Evolutionary conservation across 2,113 vertebrate species (phyloP).

Genomic region (Anthoscopus minutus): DNA sequence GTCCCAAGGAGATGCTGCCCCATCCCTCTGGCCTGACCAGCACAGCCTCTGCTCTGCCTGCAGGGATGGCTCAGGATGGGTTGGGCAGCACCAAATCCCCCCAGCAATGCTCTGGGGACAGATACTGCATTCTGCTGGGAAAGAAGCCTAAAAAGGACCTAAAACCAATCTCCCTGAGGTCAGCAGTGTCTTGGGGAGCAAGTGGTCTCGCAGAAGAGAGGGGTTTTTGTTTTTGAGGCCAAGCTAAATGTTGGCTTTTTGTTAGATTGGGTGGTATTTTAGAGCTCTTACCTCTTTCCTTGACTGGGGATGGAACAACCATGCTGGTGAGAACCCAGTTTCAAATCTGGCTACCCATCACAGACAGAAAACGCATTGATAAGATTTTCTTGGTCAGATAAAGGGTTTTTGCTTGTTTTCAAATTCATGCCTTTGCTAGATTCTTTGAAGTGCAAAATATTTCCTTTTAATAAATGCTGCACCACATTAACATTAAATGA

Average conservation of each 20-base stretch:
- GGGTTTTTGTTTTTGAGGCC: background rate
- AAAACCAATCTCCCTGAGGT: background rate
- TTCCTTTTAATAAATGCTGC: background rate
- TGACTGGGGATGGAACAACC: background rate
- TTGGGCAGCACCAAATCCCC: background rate
- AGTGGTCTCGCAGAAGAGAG: background rate
- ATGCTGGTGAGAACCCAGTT: background rate
- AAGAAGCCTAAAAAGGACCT: background rate
- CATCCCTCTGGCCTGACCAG: fast-evolving
- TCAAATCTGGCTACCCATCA: background rate
- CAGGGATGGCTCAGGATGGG: fast-evolving
- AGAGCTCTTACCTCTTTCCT: background rate
- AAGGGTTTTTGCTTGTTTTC: background rate
- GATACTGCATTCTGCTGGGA: background rate
- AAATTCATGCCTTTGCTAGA: background rate
- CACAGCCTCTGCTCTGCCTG: too few relatives aligned
- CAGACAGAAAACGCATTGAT: background rate
- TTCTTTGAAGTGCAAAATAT: background rate
- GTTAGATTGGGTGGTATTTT: background rate
- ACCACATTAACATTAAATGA: background rate
- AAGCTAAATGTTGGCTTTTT: constrained; percentile 24
- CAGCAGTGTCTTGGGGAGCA: background rate
- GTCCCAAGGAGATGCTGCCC: background rate
- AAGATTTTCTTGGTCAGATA: background rate
- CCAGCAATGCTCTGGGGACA: background rate